Evolutionary conservation across 2,113 vertebrate species (phyloP).

Genomic region (Elachura formosa): DNA sequence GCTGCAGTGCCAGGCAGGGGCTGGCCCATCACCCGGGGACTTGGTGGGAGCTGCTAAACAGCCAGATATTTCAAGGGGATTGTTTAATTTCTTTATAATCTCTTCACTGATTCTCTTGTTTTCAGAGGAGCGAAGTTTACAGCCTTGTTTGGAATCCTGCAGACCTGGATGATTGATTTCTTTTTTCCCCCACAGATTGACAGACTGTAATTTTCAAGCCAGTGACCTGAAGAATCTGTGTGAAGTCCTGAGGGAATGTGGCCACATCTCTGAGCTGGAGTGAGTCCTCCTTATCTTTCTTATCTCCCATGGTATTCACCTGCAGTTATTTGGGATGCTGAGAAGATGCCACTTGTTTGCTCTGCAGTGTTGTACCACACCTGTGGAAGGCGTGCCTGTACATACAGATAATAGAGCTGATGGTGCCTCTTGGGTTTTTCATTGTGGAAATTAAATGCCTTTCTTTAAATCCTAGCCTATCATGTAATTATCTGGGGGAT

Average conservation of each 20-base stretch:
- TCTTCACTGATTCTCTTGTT: background rate
- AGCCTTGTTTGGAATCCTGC: background rate
- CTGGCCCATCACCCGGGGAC: background rate
- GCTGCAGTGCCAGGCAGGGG: background rate
- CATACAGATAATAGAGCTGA: background rate
- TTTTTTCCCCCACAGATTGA: conserved; percentile 62
- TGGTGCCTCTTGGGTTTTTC: background rate
- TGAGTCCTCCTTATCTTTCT: conserved; percentile 54
- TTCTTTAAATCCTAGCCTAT: conserved; percentile 73
- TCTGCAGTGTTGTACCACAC: background rate
- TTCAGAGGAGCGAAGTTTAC: background rate
- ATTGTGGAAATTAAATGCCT: background rate
- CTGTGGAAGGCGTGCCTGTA: background rate
- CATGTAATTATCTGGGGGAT: conserved; percentile 75
- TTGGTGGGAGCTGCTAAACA: background rate
- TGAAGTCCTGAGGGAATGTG: conserved; percentile 52
- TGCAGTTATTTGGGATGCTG: background rate
- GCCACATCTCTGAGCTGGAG: conserved; percentile 67
- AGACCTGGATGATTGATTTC: background rate
- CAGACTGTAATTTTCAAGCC: conserved; percentile 58
- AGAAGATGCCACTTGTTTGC: background rate
- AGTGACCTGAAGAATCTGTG: conserved; percentile 63
- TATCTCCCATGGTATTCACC: background rate
- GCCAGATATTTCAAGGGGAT: background rate
- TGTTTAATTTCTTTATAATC: background rate